These are phyloP conservation scores for Lasioglossum albipes DNA, from an alignment of 1,140 invertebrate species.

Conservation along the genomic window DNA sequence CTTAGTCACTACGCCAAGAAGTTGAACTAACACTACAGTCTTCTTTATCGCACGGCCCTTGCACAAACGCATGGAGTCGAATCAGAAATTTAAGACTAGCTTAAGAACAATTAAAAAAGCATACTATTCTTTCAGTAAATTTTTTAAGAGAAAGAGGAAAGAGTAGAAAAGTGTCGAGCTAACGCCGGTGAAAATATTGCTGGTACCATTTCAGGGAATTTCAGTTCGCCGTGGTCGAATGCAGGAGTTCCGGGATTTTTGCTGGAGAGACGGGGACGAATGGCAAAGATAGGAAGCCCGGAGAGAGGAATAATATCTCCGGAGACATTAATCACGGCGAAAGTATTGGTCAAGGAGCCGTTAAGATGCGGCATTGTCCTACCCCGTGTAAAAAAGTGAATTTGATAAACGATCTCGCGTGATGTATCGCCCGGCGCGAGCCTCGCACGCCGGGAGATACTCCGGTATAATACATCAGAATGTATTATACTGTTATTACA, in stretches of 20 bases:
- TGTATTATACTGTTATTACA: not conserved
- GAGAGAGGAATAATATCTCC: constrained; percentile 23
- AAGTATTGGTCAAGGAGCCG: constrained; percentile 45
- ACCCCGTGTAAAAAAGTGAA: constrained; percentile 1
- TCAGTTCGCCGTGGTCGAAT: not conserved
- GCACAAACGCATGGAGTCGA: no score
- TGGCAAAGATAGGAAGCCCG: not conserved
- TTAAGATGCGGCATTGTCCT: constrained; percentile 40
- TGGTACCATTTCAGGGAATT: no score
- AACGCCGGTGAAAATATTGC: not conserved
- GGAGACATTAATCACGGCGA: constrained; percentile 39
- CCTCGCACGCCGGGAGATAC: not conserved
- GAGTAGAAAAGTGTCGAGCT: no score
- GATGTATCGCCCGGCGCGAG: constrained; percentile 11
- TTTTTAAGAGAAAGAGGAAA: no score
- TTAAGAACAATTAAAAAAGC: no score
- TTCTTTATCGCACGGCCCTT: no score
- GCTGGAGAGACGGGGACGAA: not conserved
- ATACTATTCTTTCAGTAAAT: no score
- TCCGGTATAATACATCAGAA: constrained; percentile 5
- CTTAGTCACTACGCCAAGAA: no score
- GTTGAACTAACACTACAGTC: no score
- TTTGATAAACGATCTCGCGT: constrained; percentile 40
- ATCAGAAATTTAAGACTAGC: no score
- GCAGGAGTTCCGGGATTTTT: not conserved